These are phyloP conservation scores for Megalurothrips usitatus DNA, from an alignment of 2,888 invertebrate genomes.

Conservation along the genomic window DNA sequence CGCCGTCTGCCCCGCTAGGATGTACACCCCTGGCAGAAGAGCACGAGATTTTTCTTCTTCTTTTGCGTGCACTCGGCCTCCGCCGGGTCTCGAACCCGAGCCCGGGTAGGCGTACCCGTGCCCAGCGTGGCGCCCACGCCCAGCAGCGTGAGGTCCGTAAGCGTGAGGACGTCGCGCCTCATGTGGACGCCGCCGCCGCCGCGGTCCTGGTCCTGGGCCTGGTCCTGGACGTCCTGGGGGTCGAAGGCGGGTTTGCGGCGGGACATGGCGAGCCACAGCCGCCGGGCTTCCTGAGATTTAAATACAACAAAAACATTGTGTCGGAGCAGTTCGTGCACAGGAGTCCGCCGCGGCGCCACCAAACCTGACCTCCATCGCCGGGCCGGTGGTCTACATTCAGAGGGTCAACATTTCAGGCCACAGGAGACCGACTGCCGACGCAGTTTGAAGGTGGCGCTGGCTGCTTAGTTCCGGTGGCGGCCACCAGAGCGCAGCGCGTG, in stretches of 20 bases:
- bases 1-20: neutral
- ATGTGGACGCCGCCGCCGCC: neutral
- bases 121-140: slow-evolving; percentile 10
- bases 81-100: neutral
- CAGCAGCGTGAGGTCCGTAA: neutral
- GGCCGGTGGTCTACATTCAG: too few relatives aligned
- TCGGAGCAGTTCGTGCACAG: too few relatives aligned
- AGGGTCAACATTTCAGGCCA: too few relatives aligned
- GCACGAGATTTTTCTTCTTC: too few relatives aligned
- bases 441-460: neutral
- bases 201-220: too few relatives aligned
- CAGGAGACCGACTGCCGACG: neutral
- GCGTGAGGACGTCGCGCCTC: neutral
- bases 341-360: too few relatives aligned
- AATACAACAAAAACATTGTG: too few relatives aligned
- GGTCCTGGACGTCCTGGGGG: neutral
- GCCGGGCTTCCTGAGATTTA: neutral
- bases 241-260: neutral
- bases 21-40: neutral
- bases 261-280: neutral
- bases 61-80: too few relatives aligned
- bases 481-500: neutral
- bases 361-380: too few relatives aligned
- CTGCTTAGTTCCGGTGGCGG: neutral
- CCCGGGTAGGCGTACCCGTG: neutral